Evolutionary conservation across 2,888 invertebrate genomes (phyloP), one percentile per base, ranked within the genome.

Genomic region (Hyles lineata): DNA sequence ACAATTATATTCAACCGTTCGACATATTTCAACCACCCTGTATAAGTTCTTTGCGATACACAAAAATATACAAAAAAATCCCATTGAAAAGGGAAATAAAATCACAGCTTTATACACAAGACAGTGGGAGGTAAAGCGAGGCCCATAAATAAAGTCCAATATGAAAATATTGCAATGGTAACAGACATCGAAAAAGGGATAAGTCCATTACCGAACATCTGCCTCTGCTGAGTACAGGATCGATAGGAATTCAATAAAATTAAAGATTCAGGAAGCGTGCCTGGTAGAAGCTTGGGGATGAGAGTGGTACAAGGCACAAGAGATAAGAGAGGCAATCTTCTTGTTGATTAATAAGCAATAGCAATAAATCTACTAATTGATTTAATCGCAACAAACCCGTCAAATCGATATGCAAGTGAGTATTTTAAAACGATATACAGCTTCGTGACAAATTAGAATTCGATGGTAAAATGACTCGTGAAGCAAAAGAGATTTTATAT

Each of bases 171-270:
- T 76, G 73, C 79, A 76, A 77, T 78, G 78, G 78, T 75, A 74
- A 77, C 76, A 74, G 75, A 76, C 78, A 80, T 75, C 74, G 76
- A 77, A 77, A 80, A 77, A 73, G 76, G 79, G 78, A 79, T 81
- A 80, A 81, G 77, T 79, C 79, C 78, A 78, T 82, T 82, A 77
- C 76, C 73, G 79, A 85, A 81, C 88, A 87, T 87, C 83, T 86
- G 87, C 80, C 77, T 74, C 77, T 76, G 81, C 70, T 25, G 75
- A 75, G 78, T 76, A 73, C 73, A 76, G 81, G 82, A 84, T 88
- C 89, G 88, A 91, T 90, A 84, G 88, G 86, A 89, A 89, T 91
- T 89, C 90, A 87, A 91, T 91, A 89, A 90, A 89, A 92, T 92
- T 91, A 91, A 90, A 89, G 83, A 91, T 92, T 91, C 91, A 90